phyloP scores from a whole-genome alignment of 2,888 invertebrate genomes.

The Julus scandinavius region DNA sequence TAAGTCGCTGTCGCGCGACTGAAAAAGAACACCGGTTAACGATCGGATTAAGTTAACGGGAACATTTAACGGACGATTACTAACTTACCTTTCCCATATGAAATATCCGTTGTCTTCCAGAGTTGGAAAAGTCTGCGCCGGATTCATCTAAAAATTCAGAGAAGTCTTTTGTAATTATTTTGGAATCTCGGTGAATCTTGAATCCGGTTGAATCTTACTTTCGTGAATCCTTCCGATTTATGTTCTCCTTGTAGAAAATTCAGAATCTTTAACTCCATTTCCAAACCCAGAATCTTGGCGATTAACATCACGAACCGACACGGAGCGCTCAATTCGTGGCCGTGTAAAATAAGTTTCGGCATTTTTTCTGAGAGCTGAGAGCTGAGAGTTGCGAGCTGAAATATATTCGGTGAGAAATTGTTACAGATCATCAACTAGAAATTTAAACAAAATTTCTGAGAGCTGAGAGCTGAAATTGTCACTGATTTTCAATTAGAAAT shows the following conservation, averaged over 20 bases:
- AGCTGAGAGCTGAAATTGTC: too few species aligned
- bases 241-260: neutral
- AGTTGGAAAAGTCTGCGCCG: neutral
- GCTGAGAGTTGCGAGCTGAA: too few species aligned
- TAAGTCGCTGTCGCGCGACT: too few species aligned
- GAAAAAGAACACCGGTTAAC: too few species aligned
- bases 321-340: neutral
- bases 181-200: neutral
- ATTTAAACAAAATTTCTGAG: too few species aligned
- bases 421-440: too few species aligned
- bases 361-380: neutral
- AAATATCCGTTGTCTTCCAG: neutral
- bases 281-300: neutral
- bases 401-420: too few species aligned
- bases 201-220: neutral
- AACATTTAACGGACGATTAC: too few species aligned
- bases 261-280: neutral
- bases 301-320: neutral
- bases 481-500: too few species aligned
- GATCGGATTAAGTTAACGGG: too few species aligned
- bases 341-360: neutral
- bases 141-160: neutral
- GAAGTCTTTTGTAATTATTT: too few species aligned
- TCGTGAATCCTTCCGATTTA: neutral
- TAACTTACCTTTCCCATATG: neutral